These are phyloP conservation scores for Scaptomyza montana DNA, from an alignment of 1,140 invertebrate genomes.

Conservation along the genomic window DNA sequence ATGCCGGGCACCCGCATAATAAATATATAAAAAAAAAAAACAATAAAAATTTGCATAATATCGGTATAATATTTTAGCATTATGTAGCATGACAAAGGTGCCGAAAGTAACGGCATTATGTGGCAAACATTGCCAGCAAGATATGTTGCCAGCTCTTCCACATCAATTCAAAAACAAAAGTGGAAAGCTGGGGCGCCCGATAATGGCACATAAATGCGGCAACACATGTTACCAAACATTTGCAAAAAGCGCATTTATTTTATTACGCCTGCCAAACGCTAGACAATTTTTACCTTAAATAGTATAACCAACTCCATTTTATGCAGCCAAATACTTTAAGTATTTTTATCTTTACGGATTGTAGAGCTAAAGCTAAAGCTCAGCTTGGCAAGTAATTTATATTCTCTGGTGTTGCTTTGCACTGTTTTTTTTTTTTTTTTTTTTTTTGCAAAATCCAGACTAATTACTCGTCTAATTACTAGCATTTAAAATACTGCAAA, in stretches of 20 bases:
- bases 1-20: slow-evolving; percentile 15
- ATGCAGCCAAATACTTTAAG: not conserved
- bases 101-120: slow-evolving; percentile 66
- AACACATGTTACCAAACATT: slow-evolving; percentile 66
- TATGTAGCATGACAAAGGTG: slow-evolving; percentile 71
- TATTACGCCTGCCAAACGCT: slow-evolving; percentile 2
- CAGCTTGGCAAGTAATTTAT: slow-evolving; percentile 45
- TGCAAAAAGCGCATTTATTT: slow-evolving; percentile 13
- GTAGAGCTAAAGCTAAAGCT: not conserved
- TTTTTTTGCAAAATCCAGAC: slow-evolving; percentile 58
- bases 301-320: not conserved
- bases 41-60: slow-evolving; percentile 83
- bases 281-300: not conserved
- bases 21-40: slow-evolving; percentile 55
- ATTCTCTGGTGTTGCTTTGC: slow-evolving; percentile 34
- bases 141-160: slow-evolving; percentile 18
- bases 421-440: slow-evolving; percentile 26
- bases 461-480: slow-evolving; percentile 79
- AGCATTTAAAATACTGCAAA: slow-evolving; percentile 59
- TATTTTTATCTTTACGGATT: not conserved
- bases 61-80: slow-evolving; percentile 83
- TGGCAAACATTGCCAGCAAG: slow-evolving; percentile 37
- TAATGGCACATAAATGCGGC: slow-evolving; percentile 47
- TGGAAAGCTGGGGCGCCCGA: not conserved
- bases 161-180: slow-evolving; percentile 6